A percentile compares a stretch with the other conserved stretches of the same genome.
phyloP scores from a whole-genome alignment of 1,140 invertebrate species.

The Drosophila ironensis region DNA sequence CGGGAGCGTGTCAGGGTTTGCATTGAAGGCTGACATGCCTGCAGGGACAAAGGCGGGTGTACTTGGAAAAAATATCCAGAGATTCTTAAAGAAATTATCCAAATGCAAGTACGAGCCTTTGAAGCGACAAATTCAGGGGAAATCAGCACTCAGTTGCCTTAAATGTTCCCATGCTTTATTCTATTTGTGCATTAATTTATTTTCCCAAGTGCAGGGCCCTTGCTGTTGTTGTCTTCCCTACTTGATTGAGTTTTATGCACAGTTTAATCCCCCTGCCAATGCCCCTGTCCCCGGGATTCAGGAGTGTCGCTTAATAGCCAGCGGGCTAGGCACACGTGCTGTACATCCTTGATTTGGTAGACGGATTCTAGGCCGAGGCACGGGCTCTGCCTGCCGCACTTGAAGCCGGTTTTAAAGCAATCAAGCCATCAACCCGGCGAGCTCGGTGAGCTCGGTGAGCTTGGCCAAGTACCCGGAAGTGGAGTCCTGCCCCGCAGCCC shows the following conservation, averaged over 20 bases:
- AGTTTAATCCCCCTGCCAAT: slow-evolving; percentile 46
- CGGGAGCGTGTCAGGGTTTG: slow-evolving; percentile 68
- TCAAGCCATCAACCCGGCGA: slow-evolving; percentile 20
- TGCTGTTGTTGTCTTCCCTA: slow-evolving; percentile 67
- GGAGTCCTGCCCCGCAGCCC: slow-evolving; percentile 24
- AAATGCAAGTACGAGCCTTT: too few relatives aligned
- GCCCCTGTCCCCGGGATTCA: neutral
- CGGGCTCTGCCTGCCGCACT: neutral
- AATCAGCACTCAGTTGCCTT: too few relatives aligned
- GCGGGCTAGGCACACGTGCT: slow-evolving; percentile 58
- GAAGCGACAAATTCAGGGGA: too few relatives aligned
- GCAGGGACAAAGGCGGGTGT: slow-evolving; percentile 52
- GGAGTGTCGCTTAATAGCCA: slow-evolving; percentile 70
- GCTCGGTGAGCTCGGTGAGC: too few relatives aligned
- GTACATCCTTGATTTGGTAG: slow-evolving; percentile 70
- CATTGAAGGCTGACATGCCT: slow-evolving; percentile 76
- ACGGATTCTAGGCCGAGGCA: slow-evolving; percentile 9
- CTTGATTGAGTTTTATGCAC: slow-evolving; percentile 80
- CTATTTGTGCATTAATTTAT: too few relatives aligned
- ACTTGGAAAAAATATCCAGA: neutral
- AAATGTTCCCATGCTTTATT: too few relatives aligned
- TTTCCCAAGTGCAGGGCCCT: slow-evolving; percentile 39
- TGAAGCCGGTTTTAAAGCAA: slow-evolving; percentile 34
- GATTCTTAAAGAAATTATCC: too few relatives aligned
- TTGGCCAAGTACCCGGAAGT: slow-evolving; percentile 43